Evolutionary conservation across 2,888 invertebrate genomes (phyloP).

Genomic region (Lasioglossum oenotherae): DNA sequence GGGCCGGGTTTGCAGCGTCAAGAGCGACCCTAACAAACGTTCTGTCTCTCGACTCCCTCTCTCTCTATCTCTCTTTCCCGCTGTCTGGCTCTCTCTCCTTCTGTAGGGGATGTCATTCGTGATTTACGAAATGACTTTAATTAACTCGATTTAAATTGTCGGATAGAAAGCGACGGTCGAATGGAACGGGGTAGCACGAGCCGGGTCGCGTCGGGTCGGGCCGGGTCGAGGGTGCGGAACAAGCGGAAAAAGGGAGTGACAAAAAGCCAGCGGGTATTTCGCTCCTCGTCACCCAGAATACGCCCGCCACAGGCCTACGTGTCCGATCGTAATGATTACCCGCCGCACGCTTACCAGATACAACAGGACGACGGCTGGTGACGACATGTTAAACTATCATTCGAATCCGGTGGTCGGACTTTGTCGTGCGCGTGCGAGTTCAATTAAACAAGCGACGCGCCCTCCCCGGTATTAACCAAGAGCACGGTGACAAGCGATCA

Average conservation of each 20-base stretch:
- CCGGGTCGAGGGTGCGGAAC: not conserved
- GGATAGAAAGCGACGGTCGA: conserved; percentile 8
- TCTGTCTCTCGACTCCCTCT: not conserved
- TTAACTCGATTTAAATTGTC: conserved; percentile 70
- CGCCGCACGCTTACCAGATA: conserved; percentile 61
- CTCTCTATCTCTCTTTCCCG: not conserved
- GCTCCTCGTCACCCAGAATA: conserved; percentile 35
- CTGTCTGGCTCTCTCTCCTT: not conserved
- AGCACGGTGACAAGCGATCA: conserved; percentile 45
- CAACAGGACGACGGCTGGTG: conserved; percentile 66
- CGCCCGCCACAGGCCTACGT: conserved; percentile 31
- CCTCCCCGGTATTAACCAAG: conserved; percentile 58
- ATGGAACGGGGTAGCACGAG: conserved; percentile 4
- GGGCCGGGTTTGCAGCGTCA: not conserved
- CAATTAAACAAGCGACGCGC: conserved; percentile 69
- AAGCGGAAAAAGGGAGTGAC: conserved; percentile 31
- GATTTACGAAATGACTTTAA: conserved; percentile 71
- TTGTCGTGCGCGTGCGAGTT: conserved; percentile 68
- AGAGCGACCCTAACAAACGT: conserved; percentile 29
- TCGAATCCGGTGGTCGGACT: conserved; percentile 64
- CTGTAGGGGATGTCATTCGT: conserved; percentile 46
- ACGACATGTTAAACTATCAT: conserved; percentile 75
- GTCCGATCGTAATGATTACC: conserved; percentile 68
- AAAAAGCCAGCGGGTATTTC: conserved; percentile 43
- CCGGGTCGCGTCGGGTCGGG: not conserved